These are phyloP conservation scores for Thalassoma bifasciatum DNA, from an alignment of 2,113 vertebrate species.

Conservation along the genomic window DNA sequence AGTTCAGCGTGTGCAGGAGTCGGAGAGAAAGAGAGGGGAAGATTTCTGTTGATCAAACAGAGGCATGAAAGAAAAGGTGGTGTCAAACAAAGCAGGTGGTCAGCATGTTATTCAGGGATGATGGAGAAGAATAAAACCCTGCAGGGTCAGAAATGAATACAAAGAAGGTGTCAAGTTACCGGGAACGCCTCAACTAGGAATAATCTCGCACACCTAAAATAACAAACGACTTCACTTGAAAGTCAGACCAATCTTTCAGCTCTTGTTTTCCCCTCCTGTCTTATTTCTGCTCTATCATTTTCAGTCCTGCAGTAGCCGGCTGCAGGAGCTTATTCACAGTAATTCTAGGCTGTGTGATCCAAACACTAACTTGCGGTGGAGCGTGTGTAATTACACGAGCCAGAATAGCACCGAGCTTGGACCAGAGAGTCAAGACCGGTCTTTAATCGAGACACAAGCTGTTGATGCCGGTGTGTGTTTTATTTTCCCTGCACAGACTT, in stretches of 20 bases:
- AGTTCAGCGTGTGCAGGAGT: conserved; percentile 27
- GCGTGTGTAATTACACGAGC: conserved; percentile 60
- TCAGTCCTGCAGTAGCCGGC: conserved; percentile 23
- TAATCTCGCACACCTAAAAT: neutral
- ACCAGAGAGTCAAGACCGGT: conserved; percentile 15
- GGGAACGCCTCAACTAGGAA: neutral
- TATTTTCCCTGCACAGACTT: neutral
- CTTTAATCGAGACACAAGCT: conserved; percentile 59
- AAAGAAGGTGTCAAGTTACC: too few relatives aligned
- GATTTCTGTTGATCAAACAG: neutral
- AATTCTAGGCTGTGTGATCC: conserved; percentile 50
- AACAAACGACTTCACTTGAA: conserved; percentile 18
- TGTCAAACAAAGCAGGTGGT: neutral
- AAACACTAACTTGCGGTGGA: conserved; percentile 52
- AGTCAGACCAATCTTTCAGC: conserved; percentile 20
- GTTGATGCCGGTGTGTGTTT: conserved; percentile 5
- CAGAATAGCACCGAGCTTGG: conserved; percentile 46
- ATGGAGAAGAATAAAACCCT: neutral
- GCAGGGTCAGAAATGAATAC: too few relatives aligned
- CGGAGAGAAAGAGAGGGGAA: neutral
- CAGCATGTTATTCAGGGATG: neutral
- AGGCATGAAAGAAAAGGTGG: neutral
- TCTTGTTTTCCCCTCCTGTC: conserved; percentile 1
- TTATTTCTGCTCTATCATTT: conserved; percentile 49
- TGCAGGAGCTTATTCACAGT: conserved; percentile 37